phyloP scores from a whole-genome alignment of 2,797 vertebrate genomes.

The Bovichtus variegatus region DNA sequence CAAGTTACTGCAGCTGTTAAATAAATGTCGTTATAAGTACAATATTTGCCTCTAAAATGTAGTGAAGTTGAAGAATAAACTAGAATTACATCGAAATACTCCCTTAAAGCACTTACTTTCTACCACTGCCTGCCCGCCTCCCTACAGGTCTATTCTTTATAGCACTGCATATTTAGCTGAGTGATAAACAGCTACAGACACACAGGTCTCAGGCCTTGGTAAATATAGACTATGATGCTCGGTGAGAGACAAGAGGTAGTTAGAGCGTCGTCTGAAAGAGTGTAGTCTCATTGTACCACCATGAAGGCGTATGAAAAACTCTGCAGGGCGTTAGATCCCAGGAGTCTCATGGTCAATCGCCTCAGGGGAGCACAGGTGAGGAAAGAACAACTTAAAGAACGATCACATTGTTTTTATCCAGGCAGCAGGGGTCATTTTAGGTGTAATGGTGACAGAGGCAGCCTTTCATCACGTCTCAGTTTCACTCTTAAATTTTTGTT shows the following conservation, averaged over 20 bases:
- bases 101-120: not conserved
- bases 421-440: not conserved
- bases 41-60: not conserved
- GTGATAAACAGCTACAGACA: conserved; percentile 36
- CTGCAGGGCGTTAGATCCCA: not conserved
- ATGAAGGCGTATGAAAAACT: conserved; percentile 18
- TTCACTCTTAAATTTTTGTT: conserved; percentile 29
- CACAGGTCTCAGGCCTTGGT: conserved; percentile 20
- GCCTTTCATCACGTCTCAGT: conserved; percentile 27
- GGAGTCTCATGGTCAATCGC: not conserved
- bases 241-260: conserved; percentile 30
- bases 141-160: not conserved
- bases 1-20: not conserved
- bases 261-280: not conserved
- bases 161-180: conserved; percentile 5
- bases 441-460: not conserved
- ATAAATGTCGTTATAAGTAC: not conserved
- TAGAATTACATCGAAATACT: not conserved
- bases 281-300: conserved; percentile 9
- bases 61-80: not conserved
- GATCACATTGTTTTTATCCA: not conserved
- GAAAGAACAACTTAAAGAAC: not conserved
- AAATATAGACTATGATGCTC: conserved; percentile 58
- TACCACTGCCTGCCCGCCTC: too few relatives aligned
- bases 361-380: conserved; percentile 48